Evolutionary conservation across 1,140 invertebrate species (phyloP), one percentile per base, ranked within the genome.

Genomic region (Heliconius eleuchia): DNA sequence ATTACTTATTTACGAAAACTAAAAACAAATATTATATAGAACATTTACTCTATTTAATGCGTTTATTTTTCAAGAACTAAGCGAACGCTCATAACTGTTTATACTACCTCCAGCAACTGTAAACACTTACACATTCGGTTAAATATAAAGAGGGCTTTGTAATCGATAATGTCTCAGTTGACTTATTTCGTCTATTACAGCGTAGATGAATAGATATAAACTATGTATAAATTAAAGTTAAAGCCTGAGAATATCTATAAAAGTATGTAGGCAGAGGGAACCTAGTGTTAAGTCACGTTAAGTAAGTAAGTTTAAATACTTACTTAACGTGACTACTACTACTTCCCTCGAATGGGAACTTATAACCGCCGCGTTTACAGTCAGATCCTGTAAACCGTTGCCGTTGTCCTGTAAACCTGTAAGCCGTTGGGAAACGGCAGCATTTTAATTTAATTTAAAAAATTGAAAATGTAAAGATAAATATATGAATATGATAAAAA

Each of bases 161-260:
- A 42, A 76, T 76, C 34, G 34, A 76, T 76, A 42, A 73, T 27
- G 60, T 30, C 60, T 27, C 60, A 66, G 60, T 66, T 66, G 60
- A 66, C 60, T 66, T 66, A 66, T 66, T 66, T 66, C 13, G 23
- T 27, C 60, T 66, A 66, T 30, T 66, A 16, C 16, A 27, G 11
- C n/a, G 11, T 66, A 27, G 4, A 1, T 3, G 9, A 27, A 2
- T 27, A 27, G 9, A 23, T 66, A 13, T n/a, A 66, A 66, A 6
- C 11, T 66, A 16, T 27, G 4, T 27, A 27, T 66, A n/a, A 66
- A 66, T 66, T 66, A 27, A 30, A 16, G 7, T 57, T 57, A 57
- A 57, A 8, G 8, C 3, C 16, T 57, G 2, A n/a, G 8, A 57
- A n/a, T 13, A 16, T 16, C 4, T 46, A 46, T 16, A 46, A 52